Conservation (phyloP, 2,888 invertebrate genomes). For the Cylloceria caligata region DNA sequence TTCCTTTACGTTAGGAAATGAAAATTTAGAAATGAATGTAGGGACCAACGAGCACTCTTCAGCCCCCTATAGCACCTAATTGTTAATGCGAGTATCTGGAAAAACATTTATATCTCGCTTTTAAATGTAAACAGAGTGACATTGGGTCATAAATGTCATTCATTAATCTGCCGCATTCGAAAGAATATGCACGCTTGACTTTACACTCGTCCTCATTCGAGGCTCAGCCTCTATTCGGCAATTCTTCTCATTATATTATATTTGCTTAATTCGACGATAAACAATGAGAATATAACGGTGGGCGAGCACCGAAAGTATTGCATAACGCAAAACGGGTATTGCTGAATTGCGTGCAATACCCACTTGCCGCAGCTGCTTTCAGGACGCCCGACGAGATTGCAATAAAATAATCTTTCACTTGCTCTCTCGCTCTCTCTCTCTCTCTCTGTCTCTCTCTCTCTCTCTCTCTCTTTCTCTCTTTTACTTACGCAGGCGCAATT, state of each 20-base stretch:
- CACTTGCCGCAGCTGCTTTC: slow-evolving; percentile 44
- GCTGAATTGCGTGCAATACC: slow-evolving; percentile 53
- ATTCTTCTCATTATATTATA: slow-evolving; percentile 39
- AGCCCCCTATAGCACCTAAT: too few relatives aligned
- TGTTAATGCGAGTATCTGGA: not conserved
- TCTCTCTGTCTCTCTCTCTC: too few relatives aligned
- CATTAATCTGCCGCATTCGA: not conserved
- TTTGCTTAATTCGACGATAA: slow-evolving; percentile 56
- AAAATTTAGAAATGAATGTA: not conserved
- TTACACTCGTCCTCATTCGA: not conserved
- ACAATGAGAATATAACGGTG: slow-evolving; percentile 49
- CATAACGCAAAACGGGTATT: slow-evolving; percentile 61
- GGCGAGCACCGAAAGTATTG: slow-evolving; percentile 56
- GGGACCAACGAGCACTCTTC: not conserved
- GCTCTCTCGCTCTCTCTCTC: too few relatives aligned
- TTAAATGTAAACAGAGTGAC: not conserved
- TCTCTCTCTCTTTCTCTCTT: too few relatives aligned
- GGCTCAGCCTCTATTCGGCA: slow-evolving; percentile 28
- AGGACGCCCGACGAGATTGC: slow-evolving; percentile 52
- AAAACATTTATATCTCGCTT: not conserved
- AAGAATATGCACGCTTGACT: not conserved
- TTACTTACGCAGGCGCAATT: slow-evolving; percentile 33
- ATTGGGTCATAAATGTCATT: not conserved
- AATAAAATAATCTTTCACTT: slow-evolving; percentile 54
- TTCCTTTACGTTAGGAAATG: not conserved